Evolutionary conservation across 2,888 invertebrate genomes (phyloP).

Genomic region (Lasius fuliginosus): DNA sequence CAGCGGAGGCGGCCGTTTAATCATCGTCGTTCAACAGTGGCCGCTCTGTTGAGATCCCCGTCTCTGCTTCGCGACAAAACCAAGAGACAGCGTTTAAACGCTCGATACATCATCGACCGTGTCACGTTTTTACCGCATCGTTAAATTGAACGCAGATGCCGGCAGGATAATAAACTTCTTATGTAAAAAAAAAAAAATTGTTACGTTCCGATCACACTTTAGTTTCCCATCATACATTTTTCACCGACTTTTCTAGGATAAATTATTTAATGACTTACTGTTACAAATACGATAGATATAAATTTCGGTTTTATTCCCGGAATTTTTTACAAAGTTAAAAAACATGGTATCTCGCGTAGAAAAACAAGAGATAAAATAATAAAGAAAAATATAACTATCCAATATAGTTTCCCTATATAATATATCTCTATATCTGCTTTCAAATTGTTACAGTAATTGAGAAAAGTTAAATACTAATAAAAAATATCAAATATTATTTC

Average conservation of each 20-base stretch:
- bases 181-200: background rate
- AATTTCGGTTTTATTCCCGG: background rate
- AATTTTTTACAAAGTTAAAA: background rate
- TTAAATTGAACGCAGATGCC: constrained; percentile 27
- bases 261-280: background rate
- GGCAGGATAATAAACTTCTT: background rate
- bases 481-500: too few relatives aligned
- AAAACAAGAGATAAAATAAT: background rate
- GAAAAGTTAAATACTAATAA: too few relatives aligned
- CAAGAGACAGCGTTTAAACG: constrained; percentile 39
- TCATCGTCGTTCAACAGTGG: constrained; percentile 32
- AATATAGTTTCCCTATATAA: background rate
- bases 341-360: background rate
- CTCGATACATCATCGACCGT: constrained; percentile 40
- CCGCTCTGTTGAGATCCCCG: constrained; percentile 16
- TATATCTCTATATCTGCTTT: background rate
- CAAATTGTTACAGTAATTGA: background rate
- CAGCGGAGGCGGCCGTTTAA: constrained; percentile 42
- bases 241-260: background rate
- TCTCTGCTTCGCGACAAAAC: constrained; percentile 23
- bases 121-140: constrained; percentile 14
- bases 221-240: background rate
- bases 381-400: background rate
- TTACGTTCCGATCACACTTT: background rate
- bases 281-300: background rate